Evolutionary conservation across 2,888 invertebrate genomes (phyloP), one percentile per base, ranked within the genome.

Genomic region (Brachyptera putata): DNA sequence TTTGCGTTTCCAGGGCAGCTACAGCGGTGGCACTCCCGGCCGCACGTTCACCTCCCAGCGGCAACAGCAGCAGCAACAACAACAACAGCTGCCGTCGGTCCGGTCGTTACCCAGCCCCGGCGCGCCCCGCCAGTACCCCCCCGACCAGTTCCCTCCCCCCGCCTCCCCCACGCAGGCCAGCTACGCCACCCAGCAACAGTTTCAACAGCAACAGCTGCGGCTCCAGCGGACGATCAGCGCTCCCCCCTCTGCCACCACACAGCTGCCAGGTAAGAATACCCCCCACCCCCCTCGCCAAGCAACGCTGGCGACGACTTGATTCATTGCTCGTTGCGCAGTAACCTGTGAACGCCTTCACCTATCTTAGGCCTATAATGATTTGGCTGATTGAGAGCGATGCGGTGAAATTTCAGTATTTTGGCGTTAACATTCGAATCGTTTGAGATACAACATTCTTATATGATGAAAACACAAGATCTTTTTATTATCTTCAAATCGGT

Each of bases 211-310:
- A 67, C 79, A 78, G 69, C 77, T 83, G 73, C 78, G 84, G 69
- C 74, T 84, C 68, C 83, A 82, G 70, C 77, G 84, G 68, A 75
- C 81, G 53, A 78, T 82, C 62, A 81, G 82, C 70, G 80, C 80
- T 60, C 76, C 76, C 34, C 76, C 76, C 43, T 76, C 78, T 58
- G 79, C 81, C 64, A 81, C 80, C 57, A 79, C 80, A 63, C 82
- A 82, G 71, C 74, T 82, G 73, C 80, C 82, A 79, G 83, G 83
- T 83, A 78, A 69, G 71, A 67, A 37, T 36, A 11, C 46, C 43
- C 13, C 21, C 14, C 26, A 25, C 11, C 7, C 7, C 5, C 5
- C 11, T 5, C 34, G 11, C 7, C 34, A 30, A 7, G 34, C 34
- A 37, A 5, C 3, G 13, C 37, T 13, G 37, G 37, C 3, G 37